These are phyloP conservation scores for Triplophysa siluroides DNA, from an alignment of 2,113 vertebrate genomes.

Conservation along the genomic window DNA sequence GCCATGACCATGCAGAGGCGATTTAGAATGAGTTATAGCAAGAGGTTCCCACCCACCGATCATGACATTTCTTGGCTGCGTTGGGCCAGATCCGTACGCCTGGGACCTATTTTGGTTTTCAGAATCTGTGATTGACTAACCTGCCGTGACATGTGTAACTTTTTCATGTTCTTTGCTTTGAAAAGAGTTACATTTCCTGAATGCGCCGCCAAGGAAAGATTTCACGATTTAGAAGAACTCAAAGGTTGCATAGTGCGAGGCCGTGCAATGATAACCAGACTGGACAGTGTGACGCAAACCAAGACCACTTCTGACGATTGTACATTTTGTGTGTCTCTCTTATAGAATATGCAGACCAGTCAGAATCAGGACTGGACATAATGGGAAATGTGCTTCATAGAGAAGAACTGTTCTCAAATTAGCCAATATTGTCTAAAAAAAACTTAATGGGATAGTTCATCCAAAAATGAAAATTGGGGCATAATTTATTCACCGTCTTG, in stretches of 20 bases:
- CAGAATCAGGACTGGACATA: neutral
- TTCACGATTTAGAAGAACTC: neutral
- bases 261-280: neutral
- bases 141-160: conserved; percentile 30
- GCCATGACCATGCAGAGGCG: conserved; percentile 22
- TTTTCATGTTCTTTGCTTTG: conserved; percentile 33
- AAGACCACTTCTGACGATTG: neutral
- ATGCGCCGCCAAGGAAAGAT: conserved; percentile 25
- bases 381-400: neutral
- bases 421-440: too few relatives aligned
- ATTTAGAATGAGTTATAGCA: conserved; percentile 33
- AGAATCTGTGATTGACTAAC: conserved; percentile 7
- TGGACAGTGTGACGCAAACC: neutral
- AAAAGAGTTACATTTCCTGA: conserved; percentile 11
- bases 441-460: too few relatives aligned
- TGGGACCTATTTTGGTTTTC: conserved; percentile 40
- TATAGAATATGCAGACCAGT: neutral
- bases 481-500: too few relatives aligned
- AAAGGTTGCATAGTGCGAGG: neutral
- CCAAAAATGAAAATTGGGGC: too few relatives aligned
- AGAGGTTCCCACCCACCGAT: conserved; percentile 43
- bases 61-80: conserved; percentile 37
- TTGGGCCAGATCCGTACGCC: conserved; percentile 2
- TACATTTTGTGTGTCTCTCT: neutral
- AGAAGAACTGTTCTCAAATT: neutral